phyloP scores from a whole-genome alignment of 1,140 invertebrate species.

The Nylanderia fulva region DNA sequence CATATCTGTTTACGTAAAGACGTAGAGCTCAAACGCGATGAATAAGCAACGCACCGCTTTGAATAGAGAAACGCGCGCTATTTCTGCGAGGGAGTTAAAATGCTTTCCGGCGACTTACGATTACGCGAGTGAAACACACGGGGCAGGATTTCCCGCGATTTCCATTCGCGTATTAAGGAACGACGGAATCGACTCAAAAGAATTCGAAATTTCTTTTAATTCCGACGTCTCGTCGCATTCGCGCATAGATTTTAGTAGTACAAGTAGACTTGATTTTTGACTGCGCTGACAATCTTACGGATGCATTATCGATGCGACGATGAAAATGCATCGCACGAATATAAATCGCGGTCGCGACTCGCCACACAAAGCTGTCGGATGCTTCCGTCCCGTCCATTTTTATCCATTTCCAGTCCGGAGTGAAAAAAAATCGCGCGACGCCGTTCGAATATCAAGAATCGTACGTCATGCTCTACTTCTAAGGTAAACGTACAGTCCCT shows the following conservation, averaged over 20 bases:
- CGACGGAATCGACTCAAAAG: neutral
- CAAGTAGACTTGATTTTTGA: conserved; percentile 48
- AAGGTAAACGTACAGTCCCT: conserved; percentile 32
- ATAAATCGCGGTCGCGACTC: conserved; percentile 57
- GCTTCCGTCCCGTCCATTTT: conserved; percentile 57
- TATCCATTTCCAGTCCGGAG: conserved; percentile 55
- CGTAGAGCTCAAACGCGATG: conserved; percentile 12
- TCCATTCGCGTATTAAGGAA: neutral
- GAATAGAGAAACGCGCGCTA: conserved; percentile 12
- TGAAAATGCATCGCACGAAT: conserved; percentile 57
- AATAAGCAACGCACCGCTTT: conserved; percentile 25
- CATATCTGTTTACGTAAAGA: conserved; percentile 1
- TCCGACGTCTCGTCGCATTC: conserved; percentile 23
- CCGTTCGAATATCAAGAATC: conserved; percentile 34
- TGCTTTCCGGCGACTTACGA: conserved; percentile 19
- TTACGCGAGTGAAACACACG: conserved; percentile 10
- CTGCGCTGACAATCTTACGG: conserved; percentile 48
- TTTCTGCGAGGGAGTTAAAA: conserved; percentile 20
- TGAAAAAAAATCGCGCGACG: conserved; percentile 54
- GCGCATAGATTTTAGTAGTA: conserved; percentile 27
- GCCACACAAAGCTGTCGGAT: conserved; percentile 49
- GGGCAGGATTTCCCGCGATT: neutral
- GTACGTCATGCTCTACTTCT: conserved; percentile 46
- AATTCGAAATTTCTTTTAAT: conserved; percentile 40
- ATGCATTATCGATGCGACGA: conserved; percentile 60